Conservation (phyloP, 2,888 invertebrate genomes). For the Pristionchus exspectatus region DNA sequence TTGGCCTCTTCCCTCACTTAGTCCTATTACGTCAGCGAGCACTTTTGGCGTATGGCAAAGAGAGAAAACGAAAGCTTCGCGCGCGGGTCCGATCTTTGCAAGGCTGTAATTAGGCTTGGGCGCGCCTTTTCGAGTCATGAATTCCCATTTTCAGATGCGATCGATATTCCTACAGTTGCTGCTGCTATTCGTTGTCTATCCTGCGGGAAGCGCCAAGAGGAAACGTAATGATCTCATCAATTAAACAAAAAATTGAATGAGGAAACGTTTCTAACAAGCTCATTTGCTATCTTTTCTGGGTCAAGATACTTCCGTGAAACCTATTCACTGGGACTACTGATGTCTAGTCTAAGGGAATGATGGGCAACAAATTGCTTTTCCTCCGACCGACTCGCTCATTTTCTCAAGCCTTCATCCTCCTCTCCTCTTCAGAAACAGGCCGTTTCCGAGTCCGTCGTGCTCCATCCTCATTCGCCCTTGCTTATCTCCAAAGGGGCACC, state of each 20-base stretch:
- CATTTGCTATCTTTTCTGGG: too few relatives aligned
- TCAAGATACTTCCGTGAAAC: too few relatives aligned
- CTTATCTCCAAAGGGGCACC: conserved; percentile 54
- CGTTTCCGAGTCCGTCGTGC: conserved; percentile 58
- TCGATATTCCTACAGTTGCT: conserved; percentile 16
- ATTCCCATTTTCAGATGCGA: neutral
- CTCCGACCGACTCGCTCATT: neutral
- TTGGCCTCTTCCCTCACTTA: neutral
- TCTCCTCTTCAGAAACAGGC: neutral
- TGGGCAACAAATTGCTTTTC: too few relatives aligned
- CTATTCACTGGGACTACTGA: too few relatives aligned
- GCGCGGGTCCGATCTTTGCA: neutral
- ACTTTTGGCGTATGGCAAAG: neutral
- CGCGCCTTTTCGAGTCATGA: neutral
- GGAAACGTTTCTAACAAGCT: too few relatives aligned
- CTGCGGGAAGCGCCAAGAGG: neutral
- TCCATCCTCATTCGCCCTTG: conserved; percentile 67
- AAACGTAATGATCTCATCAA: conserved; percentile 16
- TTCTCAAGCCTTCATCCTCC: neutral
- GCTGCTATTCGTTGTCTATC: neutral
- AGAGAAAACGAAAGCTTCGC: neutral
- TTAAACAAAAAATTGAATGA: neutral
- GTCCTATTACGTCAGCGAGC: conserved; percentile 17
- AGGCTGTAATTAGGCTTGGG: neutral
- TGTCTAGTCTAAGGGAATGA: too few relatives aligned